Percentiles rank a stretch among this genome's conserved stretches.
Conservation (phyloP, 2,888 invertebrate genomes). For the Plemyria rubiginata region DNA sequence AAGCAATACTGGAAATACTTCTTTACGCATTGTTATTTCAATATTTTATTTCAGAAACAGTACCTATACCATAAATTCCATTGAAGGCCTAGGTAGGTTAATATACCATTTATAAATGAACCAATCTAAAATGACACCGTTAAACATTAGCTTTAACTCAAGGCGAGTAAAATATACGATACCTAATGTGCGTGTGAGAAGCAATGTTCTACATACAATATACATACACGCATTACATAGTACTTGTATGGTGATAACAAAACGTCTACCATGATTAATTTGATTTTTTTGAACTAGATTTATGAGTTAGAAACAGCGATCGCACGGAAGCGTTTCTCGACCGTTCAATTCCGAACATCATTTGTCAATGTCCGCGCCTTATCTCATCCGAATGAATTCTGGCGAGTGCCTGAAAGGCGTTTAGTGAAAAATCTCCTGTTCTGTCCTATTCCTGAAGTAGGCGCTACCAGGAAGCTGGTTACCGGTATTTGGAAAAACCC, state of each 20-base stretch:
- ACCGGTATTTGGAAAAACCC: background rate
- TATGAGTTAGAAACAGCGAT: constrained; percentile 64
- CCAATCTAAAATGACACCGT: no score
- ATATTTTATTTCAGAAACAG: no score
- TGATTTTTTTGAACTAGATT: constrained; percentile 74
- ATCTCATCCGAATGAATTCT: constrained; percentile 69
- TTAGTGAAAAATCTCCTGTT: constrained; percentile 8
- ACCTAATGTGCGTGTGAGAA: no score
- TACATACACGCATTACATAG: background rate
- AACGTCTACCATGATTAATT: constrained; percentile 69
- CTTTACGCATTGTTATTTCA: constrained; percentile 32
- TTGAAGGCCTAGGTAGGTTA: no score
- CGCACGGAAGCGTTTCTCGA: constrained; percentile 57
- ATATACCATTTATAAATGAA: no score
- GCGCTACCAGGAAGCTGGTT: background rate
- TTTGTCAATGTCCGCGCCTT: constrained; percentile 71
- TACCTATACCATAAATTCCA: no score
- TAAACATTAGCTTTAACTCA: no score
- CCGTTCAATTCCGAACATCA: constrained; percentile 62
- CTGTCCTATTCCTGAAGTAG: background rate
- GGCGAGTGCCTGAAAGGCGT: constrained; percentile 46
- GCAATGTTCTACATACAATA: background rate
- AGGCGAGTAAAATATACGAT: no score
- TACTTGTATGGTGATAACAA: constrained; percentile 48
- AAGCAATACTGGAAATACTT: constrained; percentile 21